phyloP scores from a whole-genome alignment of 2,797 vertebrate genomes.

The Acropternis orthonyx region DNA sequence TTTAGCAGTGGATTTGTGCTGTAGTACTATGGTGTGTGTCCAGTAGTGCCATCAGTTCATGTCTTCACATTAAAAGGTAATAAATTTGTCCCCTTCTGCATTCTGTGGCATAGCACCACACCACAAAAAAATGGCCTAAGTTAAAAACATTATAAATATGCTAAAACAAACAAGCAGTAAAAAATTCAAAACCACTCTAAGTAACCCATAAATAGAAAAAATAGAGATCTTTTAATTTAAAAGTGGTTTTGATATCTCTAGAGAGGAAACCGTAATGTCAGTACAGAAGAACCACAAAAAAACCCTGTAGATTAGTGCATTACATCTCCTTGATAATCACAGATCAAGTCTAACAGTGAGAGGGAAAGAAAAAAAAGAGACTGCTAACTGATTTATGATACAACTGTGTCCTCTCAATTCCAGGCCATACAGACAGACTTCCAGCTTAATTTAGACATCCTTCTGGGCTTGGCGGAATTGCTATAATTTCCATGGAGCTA shows the following conservation, averaged over 20 bases:
- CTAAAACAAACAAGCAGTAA: neutral
- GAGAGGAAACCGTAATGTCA: neutral
- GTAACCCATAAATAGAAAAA: neutral
- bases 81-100: neutral
- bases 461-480: neutral
- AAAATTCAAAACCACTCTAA: neutral
- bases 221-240: conserved; percentile 25
- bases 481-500: neutral
- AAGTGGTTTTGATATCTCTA: conserved; percentile 9
- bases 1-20: neutral
- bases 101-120: neutral
- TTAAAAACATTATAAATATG: conserved; percentile 15
- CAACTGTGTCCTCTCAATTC: neutral
- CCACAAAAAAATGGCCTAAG: neutral
- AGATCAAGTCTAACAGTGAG: neutral
- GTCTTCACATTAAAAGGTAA: neutral
- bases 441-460: neutral
- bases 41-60: neutral
- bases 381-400: neutral
- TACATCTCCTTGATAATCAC: neutral
- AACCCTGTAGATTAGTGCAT: neutral
- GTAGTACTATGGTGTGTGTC: neutral
- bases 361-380: neutral
- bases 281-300: neutral
- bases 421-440: neutral